Base-by-base conservation (phyloP, 2,113 vertebrate species). In the Xenus cinereus region DNA sequence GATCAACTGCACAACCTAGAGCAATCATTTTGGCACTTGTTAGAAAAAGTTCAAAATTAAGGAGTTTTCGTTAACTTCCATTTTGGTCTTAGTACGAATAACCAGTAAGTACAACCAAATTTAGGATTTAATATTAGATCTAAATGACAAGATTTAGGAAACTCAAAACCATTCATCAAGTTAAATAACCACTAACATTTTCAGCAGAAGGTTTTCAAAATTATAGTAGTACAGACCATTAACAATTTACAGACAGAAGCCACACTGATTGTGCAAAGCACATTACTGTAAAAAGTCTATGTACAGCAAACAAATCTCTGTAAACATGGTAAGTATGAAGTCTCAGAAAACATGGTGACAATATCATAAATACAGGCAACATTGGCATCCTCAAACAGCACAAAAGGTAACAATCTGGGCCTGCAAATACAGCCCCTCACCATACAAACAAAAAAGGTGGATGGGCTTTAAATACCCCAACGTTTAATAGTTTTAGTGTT, bases 321-420 rank as follows among this genome's bases (percentile, higher is more conserved):
- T 99, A 99, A 99, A 99, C 99, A 99, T 99, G 98, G 98, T 98
- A 98, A 99, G 98, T 98, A 98, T 98, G 99, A 99, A 98, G 98
- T 98, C 98, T 98, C 97, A 96, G 98, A 99, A 99, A 98, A 98
- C 98, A 98, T 97, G 98, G 98, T 97, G 98, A 98, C 97, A 98
- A 91, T 97, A 97, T 98, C 98, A 98, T 98, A 99, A 99, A 98
- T 98, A 99, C 99, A 99, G 99, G 99, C 99, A 99, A 99, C 98
- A 98, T 98, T 97, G 99, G 99, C 98, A 98, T 99, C 98, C 96
- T 98, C 98, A 98, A 98, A 99, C 98, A 98, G 98, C 98, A 99
- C 98, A 98, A 98, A 98, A 97, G 98, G 98, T 98, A 98, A 99
- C 98, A 98, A 98, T 98, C 96, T 73, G 98, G 99, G 98, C 98